Evolutionary conservation across 2,888 invertebrate genomes (phyloP).

Genomic region (Hoplodrina blanda): DNA sequence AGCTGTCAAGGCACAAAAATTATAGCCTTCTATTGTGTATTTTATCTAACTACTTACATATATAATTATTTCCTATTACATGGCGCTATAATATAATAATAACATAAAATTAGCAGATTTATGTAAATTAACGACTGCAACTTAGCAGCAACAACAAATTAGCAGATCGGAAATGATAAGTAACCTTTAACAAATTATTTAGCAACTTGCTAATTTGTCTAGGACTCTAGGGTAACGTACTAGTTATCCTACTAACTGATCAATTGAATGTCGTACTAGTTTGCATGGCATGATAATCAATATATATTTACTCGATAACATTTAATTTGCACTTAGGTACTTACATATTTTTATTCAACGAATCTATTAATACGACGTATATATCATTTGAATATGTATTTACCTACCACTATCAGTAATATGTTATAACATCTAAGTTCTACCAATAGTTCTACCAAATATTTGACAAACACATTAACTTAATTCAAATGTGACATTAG

Average conservation of each 20-base stretch:
- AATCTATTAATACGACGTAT: conserved; percentile 1
- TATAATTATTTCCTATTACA: background rate
- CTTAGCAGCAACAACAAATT: conserved; percentile 16
- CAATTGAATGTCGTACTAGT: conserved; percentile 13
- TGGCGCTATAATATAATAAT: background rate
- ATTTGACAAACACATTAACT: conserved; percentile 52
- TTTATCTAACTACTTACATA: background rate
- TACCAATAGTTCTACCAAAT: conserved; percentile 41
- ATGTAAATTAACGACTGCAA: conserved; percentile 5
- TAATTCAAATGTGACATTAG: conserved; percentile 58
- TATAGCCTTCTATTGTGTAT: conserved; percentile 5
- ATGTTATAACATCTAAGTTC: conserved; percentile 23
- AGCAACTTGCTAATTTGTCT: conserved; percentile 31
- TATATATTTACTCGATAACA: conserved; percentile 19
- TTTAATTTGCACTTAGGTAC: conserved; percentile 4
- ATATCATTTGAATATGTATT: conserved; percentile 24
- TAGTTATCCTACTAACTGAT: background rate
- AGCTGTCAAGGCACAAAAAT: conserved; percentile 15
- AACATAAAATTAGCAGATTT: conserved; percentile 7
- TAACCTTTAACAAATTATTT: conserved; percentile 39
- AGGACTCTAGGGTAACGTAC: conserved; percentile 36
- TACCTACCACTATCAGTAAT: conserved; percentile 27
- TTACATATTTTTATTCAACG: background rate
- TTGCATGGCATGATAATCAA: conserved; percentile 4
- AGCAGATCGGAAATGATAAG: conserved; percentile 12